A percentile compares a stretch with the other conserved stretches of the same genome.
Evolutionary conservation across 2,113 vertebrate genomes (phyloP).

Genomic region (Hippocampus barbouri): DNA sequence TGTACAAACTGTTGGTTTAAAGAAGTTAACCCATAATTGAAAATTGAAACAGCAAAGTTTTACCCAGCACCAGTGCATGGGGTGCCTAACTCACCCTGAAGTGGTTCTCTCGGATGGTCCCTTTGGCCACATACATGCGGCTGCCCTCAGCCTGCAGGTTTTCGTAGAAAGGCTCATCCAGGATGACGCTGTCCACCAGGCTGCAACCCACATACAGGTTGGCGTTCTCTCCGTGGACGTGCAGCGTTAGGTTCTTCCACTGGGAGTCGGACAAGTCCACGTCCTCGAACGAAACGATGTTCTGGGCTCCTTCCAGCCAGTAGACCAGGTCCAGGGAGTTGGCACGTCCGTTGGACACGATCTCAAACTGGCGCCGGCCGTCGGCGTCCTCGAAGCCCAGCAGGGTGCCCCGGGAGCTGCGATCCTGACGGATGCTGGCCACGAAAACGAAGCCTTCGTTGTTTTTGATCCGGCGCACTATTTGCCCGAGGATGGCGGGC

Average conservation of each 20-base stretch:
- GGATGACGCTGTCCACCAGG: constrained; percentile 86
- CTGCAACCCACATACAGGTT: constrained; percentile 88
- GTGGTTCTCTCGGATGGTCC: constrained; percentile 84
- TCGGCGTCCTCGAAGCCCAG: constrained; percentile 80
- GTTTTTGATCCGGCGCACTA: constrained; percentile 75
- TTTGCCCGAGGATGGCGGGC: constrained; percentile 73
- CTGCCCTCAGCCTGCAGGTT: constrained; percentile 77
- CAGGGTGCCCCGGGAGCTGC: constrained; percentile 82
- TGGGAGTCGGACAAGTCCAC: constrained; percentile 91
- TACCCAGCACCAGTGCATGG: neutral
- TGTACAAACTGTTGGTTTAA: constrained; percentile 30
- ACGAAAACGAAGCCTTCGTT: constrained; percentile 89
- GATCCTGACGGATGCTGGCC: constrained; percentile 87
- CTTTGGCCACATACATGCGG: constrained; percentile 87
- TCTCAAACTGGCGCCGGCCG: constrained; percentile 84
- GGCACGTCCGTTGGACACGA: constrained; percentile 87
- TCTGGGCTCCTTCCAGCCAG: constrained; percentile 82
- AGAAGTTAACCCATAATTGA: constrained; percentile 1
- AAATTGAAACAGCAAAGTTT: neutral
- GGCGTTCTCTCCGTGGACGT: constrained; percentile 84
- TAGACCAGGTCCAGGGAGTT: constrained; percentile 93
- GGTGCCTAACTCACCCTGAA: constrained; percentile 80
- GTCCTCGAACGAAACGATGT: constrained; percentile 85
- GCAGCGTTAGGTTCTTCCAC: constrained; percentile 94
- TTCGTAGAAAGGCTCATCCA: constrained; percentile 94